Evolutionary conservation across 2,113 vertebrate species (phyloP), one percentile per base, ranked within the genome.

Genomic region (Poicephalus meyeri): DNA sequence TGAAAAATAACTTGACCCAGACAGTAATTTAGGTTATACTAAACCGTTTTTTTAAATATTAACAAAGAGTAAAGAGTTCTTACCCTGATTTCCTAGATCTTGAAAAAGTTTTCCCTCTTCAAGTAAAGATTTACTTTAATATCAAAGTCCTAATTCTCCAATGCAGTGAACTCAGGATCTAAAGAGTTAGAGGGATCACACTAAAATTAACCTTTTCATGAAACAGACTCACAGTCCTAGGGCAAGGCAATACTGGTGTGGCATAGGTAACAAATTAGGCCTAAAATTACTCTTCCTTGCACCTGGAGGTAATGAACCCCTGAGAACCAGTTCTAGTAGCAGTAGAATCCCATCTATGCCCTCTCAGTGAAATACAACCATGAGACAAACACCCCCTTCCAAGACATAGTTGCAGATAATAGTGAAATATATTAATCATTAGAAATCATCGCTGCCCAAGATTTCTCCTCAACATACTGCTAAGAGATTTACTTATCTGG

Each of bases 1-100:
- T 69, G 44, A 29, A 85, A 91, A 91, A 93, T 90, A 82, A 72
- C 49, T 93, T 95, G 88, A 88, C 66, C 66, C n/a, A 76, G 37
- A 49, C 29, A 37, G 20, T 53, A 76, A 65, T 76, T 81, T 68
- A 70, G 52, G 74, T 91, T 46, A 58, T 72, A 63, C 4, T 72
- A 47, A 89, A 82, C 60, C 47, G 42, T 44, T 69, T 86, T 73
- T 85, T 89, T 35, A 80, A 91, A 64, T 5, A 47, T 71, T 89
- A 58, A 70, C 47, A 82, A 80, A 89, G 9, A 85, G 60, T 35
- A 5, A 92, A 61, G 21, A 56, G 9, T 41, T 89, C 35, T 82
- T 80, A 47, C 29, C 35, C 74, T 76, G 26, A 7, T 65, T 93
- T 85, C 44, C 80, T 44, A 50, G 37, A 47, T 65, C 17, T 6